These are phyloP conservation scores for Xestoiulus laeticollis DNA, from an alignment of 2,888 invertebrate genomes.

Conservation along the genomic window DNA sequence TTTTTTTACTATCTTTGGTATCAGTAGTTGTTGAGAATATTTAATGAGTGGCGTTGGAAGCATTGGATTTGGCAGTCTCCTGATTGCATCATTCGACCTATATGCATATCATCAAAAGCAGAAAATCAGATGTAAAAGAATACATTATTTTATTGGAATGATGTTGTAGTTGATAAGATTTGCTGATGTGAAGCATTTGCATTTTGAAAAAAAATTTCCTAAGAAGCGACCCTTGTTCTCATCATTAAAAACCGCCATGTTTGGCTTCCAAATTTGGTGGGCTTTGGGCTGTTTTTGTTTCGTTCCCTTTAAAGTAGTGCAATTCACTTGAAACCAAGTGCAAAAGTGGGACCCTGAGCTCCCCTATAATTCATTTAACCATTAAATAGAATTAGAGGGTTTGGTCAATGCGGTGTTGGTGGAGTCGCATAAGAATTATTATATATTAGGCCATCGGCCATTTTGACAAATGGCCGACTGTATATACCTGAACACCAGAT, in stretches of 20 bases:
- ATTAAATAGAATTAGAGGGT: slow-evolving; percentile 23
- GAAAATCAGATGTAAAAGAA: no score
- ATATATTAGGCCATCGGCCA: slow-evolving; percentile 15
- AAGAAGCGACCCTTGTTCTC: neutral
- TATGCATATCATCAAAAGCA: no score
- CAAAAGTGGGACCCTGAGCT: neutral
- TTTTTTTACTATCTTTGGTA: no score
- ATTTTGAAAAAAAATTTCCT: no score
- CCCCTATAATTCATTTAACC: slow-evolving; percentile 25
- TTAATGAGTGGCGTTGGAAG: no score
- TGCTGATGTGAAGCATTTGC: no score
- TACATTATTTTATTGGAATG: no score
- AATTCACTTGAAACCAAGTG: neutral
- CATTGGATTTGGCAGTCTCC: no score
- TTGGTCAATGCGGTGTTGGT: slow-evolving; percentile 19
- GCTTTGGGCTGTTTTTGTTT: slow-evolving; percentile 7
- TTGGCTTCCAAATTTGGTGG: neutral
- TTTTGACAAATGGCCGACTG: slow-evolving; percentile 20
- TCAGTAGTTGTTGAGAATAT: no score
- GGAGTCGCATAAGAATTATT: slow-evolving; percentile 22
- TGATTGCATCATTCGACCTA: no score
- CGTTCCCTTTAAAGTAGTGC: neutral
- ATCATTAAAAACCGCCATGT: neutral
- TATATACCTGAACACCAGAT: slow-evolving; percentile 27
- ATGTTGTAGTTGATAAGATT: no score